A percentile compares a stretch with the other conserved stretches of the same genome.
phyloP scores from a whole-genome alignment of 2,797 vertebrate species.

The Neosalanx taihuensis region DNA sequence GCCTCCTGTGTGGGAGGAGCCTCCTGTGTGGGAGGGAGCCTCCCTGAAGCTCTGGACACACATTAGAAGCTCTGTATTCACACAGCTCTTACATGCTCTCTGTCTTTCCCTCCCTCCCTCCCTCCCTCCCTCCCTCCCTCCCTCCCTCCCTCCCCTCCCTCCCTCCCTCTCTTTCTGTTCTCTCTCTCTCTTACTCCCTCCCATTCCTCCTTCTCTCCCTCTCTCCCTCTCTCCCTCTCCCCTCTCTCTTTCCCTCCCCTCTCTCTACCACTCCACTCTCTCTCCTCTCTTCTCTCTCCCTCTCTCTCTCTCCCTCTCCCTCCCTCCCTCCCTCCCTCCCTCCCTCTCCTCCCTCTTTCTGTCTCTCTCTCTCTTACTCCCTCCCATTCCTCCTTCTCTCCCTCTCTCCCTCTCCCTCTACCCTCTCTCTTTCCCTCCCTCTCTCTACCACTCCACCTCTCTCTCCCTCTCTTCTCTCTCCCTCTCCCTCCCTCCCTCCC shows the following conservation, averaged over 20 bases:
- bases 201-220: background rate
- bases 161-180: background rate
- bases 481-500: no score
- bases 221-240: slow-evolving; percentile 41
- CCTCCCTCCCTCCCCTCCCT: background rate
- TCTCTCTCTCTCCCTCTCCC: slow-evolving; percentile 41
- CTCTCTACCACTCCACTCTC: background rate
- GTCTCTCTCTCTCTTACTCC: no score
- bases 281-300: background rate
- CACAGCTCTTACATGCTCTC: slow-evolving; percentile 18
- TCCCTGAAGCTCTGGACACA: no score
- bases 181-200: background rate
- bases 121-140: background rate
- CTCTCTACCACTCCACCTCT: no score
- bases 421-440: no score
- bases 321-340: background rate
- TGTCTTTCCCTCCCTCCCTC: background rate
- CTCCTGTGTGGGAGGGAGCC: no score
- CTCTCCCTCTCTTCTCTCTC: no score
- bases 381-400: no score
- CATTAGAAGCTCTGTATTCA: no score
- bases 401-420: background rate
- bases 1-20: background rate
- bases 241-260: background rate
- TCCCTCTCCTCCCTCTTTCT: background rate